Evolutionary conservation across 2,888 invertebrate genomes (phyloP), one percentile per base, ranked within the genome.

Genomic region (Eupithecia dodoneata): DNA sequence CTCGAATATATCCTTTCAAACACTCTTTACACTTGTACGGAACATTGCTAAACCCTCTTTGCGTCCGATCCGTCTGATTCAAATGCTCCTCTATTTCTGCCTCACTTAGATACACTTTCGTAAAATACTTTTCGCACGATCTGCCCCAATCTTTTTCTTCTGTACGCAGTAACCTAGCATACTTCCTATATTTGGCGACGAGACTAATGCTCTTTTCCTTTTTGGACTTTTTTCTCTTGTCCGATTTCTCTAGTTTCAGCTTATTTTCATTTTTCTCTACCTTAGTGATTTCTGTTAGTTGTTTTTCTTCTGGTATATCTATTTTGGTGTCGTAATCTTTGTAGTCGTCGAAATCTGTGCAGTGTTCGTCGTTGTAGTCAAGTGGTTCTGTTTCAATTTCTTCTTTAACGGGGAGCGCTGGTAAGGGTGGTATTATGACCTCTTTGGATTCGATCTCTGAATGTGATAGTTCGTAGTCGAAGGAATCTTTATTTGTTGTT

Each of bases 111-210:
- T 65, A 66, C 45, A 66, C 79, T 52, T 74, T 79, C 12, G 63
- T 74, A 13, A 79, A 79, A 10, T 76, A 76, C 4, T 74, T 42
- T 41, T 76, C 79, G 47, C 63, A 75, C 10, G 70, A 74, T 10
- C 52, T 66, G 55, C 82, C 82, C 82, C 82, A 82, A 5, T 81
- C 75, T 52, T 80, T 81, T n/a, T 81, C 79, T 55, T 77, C 79
- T 2, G 72, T 73, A 1, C 76, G 77, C 0, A 81, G 52, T 10
- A 81, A 15, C 0, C 52, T 72, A 0, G 79, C 75, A 9, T 79
- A 80, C 69, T 74, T 74, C 15, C 78, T 78, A 18, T 81, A 82
- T 49, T 81, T 81, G 0, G 80, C 73, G 0, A 81, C 81, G 0
- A 81, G 71, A 13, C 79, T 80, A 0, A 82, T 78, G 55, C 80